Evolutionary conservation across 1,140 invertebrate genomes (phyloP).

Genomic region (Stenopsyche tienmushanensis): DNA sequence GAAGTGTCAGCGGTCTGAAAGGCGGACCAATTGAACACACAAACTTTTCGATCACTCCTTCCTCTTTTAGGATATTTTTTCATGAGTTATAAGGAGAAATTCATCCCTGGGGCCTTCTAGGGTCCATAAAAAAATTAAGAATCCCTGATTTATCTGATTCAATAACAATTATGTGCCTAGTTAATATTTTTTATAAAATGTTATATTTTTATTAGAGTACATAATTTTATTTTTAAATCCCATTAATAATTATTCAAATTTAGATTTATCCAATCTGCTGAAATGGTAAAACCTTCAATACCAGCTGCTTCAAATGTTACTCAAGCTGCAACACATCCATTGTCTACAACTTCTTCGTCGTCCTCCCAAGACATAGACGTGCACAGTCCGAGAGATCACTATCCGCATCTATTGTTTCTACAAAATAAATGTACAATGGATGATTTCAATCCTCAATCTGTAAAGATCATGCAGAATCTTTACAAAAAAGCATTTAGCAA

Average conservation of each 20-base stretch:
- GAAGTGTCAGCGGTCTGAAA: too few relatives aligned
- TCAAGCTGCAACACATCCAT: slow-evolving; percentile 16
- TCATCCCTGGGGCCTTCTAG: too few relatives aligned
- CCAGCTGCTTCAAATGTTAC: slow-evolving; percentile 52
- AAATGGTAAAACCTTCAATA: slow-evolving; percentile 83
- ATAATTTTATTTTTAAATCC: background rate
- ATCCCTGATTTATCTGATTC: too few relatives aligned
- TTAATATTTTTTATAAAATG: too few relatives aligned
- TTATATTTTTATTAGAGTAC: background rate
- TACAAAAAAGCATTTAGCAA: slow-evolving; percentile 64
- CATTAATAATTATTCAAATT: slow-evolving; percentile 26
- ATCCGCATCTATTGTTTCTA: slow-evolving; percentile 75
- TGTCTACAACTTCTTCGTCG: background rate
- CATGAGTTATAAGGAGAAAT: too few relatives aligned
- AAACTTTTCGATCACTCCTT: too few relatives aligned
- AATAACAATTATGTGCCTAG: too few relatives aligned
- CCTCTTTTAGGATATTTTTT: too few relatives aligned
- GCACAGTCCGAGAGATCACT: slow-evolving; percentile 59
- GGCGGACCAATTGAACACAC: too few relatives aligned
- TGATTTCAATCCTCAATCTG: slow-evolving; percentile 66
- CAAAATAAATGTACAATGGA: slow-evolving; percentile 73
- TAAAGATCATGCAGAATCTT: slow-evolving; percentile 67
- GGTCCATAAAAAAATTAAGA: too few relatives aligned
- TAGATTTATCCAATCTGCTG: slow-evolving; percentile 79
- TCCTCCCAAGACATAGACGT: slow-evolving; percentile 38